These are phyloP conservation scores for Drosophila heteroneura DNA, from an alignment of 2,888 invertebrate species.

Conservation along the genomic window DNA sequence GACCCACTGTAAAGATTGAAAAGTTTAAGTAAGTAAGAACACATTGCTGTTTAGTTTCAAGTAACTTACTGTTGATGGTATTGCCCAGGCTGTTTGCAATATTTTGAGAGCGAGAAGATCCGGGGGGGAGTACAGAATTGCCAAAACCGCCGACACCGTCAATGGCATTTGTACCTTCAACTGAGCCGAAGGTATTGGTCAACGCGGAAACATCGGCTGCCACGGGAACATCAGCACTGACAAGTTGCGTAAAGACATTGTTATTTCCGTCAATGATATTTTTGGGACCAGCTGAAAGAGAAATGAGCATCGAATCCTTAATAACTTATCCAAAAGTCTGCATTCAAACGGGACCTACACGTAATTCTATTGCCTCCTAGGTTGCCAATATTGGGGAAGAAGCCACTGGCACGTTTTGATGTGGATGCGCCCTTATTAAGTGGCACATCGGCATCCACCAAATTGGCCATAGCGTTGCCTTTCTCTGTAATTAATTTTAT, in stretches of 20 bases:
- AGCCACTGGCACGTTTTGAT: conserved; percentile 46
- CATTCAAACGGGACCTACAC: conserved; percentile 11
- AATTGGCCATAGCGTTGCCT: conserved; percentile 24
- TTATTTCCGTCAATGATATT: conserved; percentile 12
- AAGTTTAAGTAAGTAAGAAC: neutral
- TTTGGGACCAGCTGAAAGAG: conserved; percentile 1
- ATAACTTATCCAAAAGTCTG: neutral
- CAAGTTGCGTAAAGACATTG: conserved; percentile 10
- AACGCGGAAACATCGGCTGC: conserved; percentile 6
- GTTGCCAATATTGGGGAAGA: conserved; percentile 18
- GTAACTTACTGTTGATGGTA: conserved; percentile 17
- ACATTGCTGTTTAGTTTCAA: neutral
- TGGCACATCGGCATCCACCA: conserved; percentile 35
- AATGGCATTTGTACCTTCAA: conserved; percentile 1
- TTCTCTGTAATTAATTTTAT: conserved; percentile 23
- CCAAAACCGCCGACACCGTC: neutral
- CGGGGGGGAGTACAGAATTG: neutral
- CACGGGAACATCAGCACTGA: conserved; percentile 9
- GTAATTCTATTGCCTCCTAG: conserved; percentile 16
- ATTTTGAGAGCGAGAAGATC: neutral
- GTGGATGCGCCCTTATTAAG: conserved; percentile 25
- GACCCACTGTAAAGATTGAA: conserved; percentile 10
- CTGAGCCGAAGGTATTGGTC: conserved; percentile 12
- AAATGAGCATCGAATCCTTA: neutral
- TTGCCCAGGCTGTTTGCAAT: conserved; percentile 28